phyloP scores from a whole-genome alignment of 2,797 vertebrate species.

The Pagetopsis macropterus region DNA sequence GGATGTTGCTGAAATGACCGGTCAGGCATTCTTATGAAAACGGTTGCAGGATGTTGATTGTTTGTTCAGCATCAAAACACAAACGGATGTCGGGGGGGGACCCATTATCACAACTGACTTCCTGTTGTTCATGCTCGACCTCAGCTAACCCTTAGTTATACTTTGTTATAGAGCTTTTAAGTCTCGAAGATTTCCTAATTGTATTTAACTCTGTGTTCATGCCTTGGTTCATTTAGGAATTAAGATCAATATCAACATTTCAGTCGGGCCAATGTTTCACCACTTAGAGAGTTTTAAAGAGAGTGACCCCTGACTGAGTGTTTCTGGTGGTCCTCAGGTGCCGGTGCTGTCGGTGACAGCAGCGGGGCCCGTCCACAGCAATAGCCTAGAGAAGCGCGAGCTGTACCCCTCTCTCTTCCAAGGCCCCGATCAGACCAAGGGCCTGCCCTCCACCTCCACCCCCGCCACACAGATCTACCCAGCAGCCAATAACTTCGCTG shows the following conservation, averaged over 20 bases:
- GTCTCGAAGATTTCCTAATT: not conserved
- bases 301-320: not conserved
- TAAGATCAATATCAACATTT: not conserved
- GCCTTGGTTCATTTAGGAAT: not conserved
- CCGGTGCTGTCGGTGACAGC: conserved; percentile 84
- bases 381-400: conserved; percentile 88
- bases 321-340: conserved; percentile 75
- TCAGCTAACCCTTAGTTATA: not conserved
- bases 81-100: not conserved
- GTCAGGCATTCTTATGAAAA: conserved; percentile 16
- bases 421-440: conserved; percentile 88
- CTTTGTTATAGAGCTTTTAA: not conserved
- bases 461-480: conserved; percentile 88
- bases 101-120: conserved; percentile 10
- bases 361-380: conserved; percentile 85
- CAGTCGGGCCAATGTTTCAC: not conserved
- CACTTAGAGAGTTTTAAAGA: not conserved
- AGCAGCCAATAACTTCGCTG: conserved; percentile 85
- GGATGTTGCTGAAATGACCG: not conserved
- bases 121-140: conserved; percentile 6
- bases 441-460: conserved; percentile 84
- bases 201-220: not conserved
- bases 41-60: conserved; percentile 46
- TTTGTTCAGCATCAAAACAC: conserved; percentile 24
- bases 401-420: conserved; percentile 82